Conservation (phyloP, 2,113 vertebrate genomes). For the Chlorodrepanis virens region DNA sequence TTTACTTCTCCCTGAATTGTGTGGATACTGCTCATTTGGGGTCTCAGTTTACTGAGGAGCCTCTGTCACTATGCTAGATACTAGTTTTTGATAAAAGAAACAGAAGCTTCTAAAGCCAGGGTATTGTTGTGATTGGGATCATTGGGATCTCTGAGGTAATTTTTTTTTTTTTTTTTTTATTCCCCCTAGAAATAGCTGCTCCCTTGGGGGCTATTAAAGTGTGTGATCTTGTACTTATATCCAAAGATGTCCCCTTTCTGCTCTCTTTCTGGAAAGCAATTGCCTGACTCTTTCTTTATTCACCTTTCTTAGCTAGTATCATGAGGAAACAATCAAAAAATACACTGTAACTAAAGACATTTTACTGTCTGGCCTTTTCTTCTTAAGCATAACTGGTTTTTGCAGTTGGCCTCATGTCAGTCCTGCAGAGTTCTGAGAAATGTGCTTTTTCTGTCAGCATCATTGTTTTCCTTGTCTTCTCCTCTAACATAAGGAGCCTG, state of each 20-base stretch:
- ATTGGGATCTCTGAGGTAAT: background rate
- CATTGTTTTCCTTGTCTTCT: background rate
- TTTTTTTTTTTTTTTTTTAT: background rate
- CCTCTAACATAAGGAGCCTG: background rate
- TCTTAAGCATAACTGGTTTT: background rate
- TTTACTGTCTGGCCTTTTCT: background rate
- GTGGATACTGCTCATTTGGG: slow-evolving; percentile 6
- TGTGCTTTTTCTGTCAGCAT: background rate
- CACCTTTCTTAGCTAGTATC: background rate
- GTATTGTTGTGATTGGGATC: background rate
- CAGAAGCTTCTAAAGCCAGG: background rate
- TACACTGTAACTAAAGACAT: background rate
- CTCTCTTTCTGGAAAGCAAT: background rate
- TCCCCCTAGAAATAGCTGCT: background rate
- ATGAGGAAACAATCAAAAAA: background rate
- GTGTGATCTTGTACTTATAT: background rate
- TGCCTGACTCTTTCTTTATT: background rate
- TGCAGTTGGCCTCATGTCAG: background rate
- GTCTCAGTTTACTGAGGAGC: slow-evolving; percentile 29
- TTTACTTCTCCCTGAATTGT: slow-evolving; percentile 22
- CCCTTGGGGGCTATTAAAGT: background rate
- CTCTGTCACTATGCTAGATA: background rate
- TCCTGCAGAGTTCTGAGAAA: background rate
- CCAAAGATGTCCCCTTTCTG: background rate
- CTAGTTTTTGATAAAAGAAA: background rate